Conservation (phyloP, 2,888 invertebrate genomes). For the Dorcus parallelipipedus region DNA sequence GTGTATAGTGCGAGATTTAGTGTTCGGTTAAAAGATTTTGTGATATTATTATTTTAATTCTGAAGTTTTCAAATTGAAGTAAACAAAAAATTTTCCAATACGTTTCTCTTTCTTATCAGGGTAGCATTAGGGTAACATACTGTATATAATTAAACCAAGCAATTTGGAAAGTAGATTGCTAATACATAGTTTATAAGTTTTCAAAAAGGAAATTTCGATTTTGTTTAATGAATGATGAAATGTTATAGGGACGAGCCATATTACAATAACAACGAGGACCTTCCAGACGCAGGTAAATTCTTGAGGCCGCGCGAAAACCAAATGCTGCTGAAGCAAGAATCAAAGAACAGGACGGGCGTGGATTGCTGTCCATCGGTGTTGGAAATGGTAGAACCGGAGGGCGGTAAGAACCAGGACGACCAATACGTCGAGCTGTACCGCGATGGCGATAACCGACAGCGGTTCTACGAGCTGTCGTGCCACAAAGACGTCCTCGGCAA, state of each 20-base stretch:
- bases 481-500: conserved; percentile 64
- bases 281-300: conserved; percentile 43
- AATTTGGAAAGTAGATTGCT: no score
- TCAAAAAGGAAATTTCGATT: not conserved
- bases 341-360: conserved; percentile 50
- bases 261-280: conserved; percentile 34
- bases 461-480: conserved; percentile 80
- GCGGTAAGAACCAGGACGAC: conserved; percentile 71
- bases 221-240: not conserved
- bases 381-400: conserved; percentile 74
- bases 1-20: no score
- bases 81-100: no score
- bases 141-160: not conserved
- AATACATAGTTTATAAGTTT: not conserved
- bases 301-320: conserved; percentile 65
- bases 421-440: conserved; percentile 73
- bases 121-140: no score
- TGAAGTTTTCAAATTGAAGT: no score
- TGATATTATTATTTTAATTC: no score
- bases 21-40: no score
- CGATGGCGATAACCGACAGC: conserved; percentile 64
- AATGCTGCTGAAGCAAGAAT: conserved; percentile 52
- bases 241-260: conserved; percentile 37
- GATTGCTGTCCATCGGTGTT: conserved; percentile 80
- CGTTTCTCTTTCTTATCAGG: no score